Evolutionary conservation across 1,140 invertebrate genomes (phyloP).

Genomic region (Rhagoletis pomonella): DNA sequence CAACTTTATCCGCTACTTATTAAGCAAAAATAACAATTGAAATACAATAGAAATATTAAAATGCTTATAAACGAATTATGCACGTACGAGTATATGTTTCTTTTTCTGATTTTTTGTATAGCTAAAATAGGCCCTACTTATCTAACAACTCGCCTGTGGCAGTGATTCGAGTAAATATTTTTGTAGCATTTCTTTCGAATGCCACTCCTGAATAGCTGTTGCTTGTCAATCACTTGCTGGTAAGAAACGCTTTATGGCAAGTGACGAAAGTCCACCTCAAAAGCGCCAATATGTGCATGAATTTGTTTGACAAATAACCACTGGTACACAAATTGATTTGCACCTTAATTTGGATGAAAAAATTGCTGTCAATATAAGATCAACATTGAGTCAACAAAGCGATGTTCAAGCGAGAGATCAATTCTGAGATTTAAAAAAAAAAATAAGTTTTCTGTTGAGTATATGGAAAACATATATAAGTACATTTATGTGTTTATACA

Average conservation of each 20-base stretch:
- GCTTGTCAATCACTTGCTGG: constrained; percentile 1
- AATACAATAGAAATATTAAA: not conserved
- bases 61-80: not conserved
- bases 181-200: not conserved
- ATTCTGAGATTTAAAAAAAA: not conserved
- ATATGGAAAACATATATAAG: too few relatives aligned
- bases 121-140: not conserved
- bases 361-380: not conserved
- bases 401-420: not conserved
- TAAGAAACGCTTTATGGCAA: not conserved
- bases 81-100: not conserved
- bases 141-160: not conserved
- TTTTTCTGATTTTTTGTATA: not conserved
- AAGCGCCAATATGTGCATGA: not conserved
- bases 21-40: not conserved
- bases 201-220: not conserved
- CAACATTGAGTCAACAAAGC: not conserved
- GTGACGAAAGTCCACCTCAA: constrained; percentile 24
- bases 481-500: too few relatives aligned
- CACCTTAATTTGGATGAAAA: not conserved
- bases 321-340: constrained; percentile 19
- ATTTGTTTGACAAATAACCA: constrained; percentile 27
- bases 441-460: too few relatives aligned
- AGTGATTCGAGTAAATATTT: constrained; percentile 8
- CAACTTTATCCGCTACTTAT: not conserved